Conservation (phyloP, 2,888 invertebrate genomes). For the Venustoraphidia nigricollis region DNA sequence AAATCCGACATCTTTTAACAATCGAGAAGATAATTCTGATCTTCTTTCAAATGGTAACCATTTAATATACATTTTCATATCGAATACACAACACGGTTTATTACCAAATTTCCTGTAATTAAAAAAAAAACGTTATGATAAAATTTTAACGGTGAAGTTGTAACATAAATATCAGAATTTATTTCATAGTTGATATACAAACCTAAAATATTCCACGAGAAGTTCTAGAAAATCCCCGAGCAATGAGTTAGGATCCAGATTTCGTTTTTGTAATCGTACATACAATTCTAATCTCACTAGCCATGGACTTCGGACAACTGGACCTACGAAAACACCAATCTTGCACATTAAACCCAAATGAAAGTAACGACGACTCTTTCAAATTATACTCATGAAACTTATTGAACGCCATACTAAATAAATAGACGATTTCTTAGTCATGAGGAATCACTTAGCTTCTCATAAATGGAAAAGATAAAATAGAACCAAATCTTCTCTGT, state of each 20-base stretch:
- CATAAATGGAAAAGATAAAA: no score
- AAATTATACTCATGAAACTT: no score
- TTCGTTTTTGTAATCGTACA: conserved; percentile 38
- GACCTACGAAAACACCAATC: conserved; percentile 20
- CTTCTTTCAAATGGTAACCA: conserved; percentile 49
- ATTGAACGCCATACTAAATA: no score
- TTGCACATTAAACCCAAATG: no score
- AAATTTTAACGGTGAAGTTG: not conserved
- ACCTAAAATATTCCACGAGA: conserved; percentile 59
- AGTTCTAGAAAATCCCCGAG: conserved; percentile 50
- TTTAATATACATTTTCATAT: conserved; percentile 59
- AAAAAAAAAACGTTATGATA: conserved; percentile 2
- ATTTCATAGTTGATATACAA: conserved; percentile 7
- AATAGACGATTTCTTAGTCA: no score
- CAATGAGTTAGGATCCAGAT: conserved; percentile 34
- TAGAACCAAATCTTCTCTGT: no score
- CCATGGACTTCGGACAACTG: conserved; percentile 60
- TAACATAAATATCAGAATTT: not conserved
- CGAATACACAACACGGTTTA: conserved; percentile 74
- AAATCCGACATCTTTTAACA: conserved; percentile 46
- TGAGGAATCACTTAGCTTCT: no score
- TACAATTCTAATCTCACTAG: conserved; percentile 68
- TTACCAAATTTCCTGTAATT: conserved; percentile 52
- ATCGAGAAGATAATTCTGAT: conserved; percentile 37
- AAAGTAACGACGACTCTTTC: no score